phyloP scores from a whole-genome alignment of 1,140 invertebrate species.

The Habropoda laboriosa region DNA sequence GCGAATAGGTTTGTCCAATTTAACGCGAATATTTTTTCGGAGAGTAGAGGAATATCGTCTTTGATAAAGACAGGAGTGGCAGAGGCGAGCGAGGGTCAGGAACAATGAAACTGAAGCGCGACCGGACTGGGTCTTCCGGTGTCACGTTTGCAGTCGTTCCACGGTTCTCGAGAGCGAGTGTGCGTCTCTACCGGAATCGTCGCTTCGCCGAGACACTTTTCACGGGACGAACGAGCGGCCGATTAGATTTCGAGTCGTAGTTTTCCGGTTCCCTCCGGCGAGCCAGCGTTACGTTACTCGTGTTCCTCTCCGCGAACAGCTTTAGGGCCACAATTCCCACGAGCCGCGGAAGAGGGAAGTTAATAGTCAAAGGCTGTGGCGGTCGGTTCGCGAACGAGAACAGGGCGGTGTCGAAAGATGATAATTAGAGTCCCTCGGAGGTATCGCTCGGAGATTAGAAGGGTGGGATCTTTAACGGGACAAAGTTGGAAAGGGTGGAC shows the following conservation, averaged over 20 bases:
- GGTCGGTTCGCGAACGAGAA: not conserved
- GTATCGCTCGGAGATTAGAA: constrained; percentile 15
- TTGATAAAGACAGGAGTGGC: no score
- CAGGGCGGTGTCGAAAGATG: not conserved
- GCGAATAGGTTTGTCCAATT: no score
- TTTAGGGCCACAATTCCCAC: constrained; percentile 48
- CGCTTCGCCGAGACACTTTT: constrained; percentile 43
- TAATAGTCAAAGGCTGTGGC: not conserved
- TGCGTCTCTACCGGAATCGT: constrained; percentile 7
- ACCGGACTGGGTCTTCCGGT: not conserved
- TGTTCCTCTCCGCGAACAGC: constrained; percentile 7
- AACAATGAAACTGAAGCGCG: constrained; percentile 19
- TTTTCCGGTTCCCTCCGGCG: constrained; percentile 48
- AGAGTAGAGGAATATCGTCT: no score
- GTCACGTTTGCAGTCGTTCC: constrained; percentile 2
- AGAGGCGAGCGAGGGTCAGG: not conserved
- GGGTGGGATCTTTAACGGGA: constrained; percentile 31
- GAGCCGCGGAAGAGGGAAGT: not conserved
- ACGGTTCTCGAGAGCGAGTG: constrained; percentile 16
- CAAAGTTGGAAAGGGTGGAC: not conserved
- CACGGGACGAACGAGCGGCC: constrained; percentile 43
- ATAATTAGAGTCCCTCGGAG: constrained; percentile 28
- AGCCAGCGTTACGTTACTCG: not conserved
- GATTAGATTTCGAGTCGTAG: constrained; percentile 55
- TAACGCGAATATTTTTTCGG: no score